Percentiles rank a stretch among this genome's conserved stretches.
phyloP scores from a whole-genome alignment of 2,888 invertebrate genomes.

The Melanotus villosus region DNA sequence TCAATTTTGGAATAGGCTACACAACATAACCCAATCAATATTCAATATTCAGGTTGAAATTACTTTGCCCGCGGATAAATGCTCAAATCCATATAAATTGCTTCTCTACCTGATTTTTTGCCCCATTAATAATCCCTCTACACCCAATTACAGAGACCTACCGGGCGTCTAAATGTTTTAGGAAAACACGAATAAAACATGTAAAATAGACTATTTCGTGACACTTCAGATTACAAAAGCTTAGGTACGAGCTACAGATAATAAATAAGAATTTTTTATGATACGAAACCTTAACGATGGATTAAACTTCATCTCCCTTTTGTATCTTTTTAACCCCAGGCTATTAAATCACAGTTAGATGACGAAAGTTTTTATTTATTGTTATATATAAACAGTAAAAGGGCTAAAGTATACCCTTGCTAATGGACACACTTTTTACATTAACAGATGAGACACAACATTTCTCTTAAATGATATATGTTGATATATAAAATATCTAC shows the following conservation, averaged over 20 bases:
- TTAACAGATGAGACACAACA: background rate
- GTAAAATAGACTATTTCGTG: constrained; percentile 25
- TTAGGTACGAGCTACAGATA: constrained; percentile 14
- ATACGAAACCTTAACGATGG: constrained; percentile 26
- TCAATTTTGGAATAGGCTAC: constrained; percentile 33
- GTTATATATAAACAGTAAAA: constrained; percentile 2
- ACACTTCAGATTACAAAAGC: constrained; percentile 8
- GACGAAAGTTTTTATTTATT: background rate
- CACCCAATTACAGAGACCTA: constrained; percentile 34
- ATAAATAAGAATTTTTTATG: constrained; percentile 34
- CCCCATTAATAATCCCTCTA: constrained; percentile 44
- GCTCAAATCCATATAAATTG: constrained; percentile 45
- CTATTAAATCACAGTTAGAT: constrained; percentile 25
- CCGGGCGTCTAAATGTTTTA: constrained; percentile 16
- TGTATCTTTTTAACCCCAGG: constrained; percentile 3
- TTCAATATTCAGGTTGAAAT: constrained; percentile 45
- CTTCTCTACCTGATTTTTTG: constrained; percentile 42
- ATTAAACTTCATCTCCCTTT: constrained; percentile 25
- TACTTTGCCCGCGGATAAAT: constrained; percentile 43
- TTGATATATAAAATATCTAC: too few species aligned
- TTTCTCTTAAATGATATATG: too few species aligned
- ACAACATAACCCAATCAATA: constrained; percentile 44
- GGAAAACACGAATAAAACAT: constrained; percentile 29
- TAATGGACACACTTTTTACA: constrained; percentile 16
- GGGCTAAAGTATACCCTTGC: background rate